Evolutionary conservation across 2,888 invertebrate genomes (phyloP).

Genomic region (Papilio demoleus): DNA sequence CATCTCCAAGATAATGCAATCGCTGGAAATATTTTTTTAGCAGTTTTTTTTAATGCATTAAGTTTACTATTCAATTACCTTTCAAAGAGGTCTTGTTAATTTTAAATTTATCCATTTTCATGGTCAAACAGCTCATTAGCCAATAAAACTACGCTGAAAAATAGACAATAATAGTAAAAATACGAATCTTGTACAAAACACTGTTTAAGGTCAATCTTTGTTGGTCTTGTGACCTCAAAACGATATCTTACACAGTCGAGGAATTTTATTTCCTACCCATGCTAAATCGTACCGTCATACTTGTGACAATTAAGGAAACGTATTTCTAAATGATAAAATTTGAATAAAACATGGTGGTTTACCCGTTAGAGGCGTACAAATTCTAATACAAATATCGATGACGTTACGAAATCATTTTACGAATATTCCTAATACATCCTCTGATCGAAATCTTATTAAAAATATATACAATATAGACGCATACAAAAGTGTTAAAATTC

Average conservation of each 20-base stretch:
- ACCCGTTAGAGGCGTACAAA: too few relatives aligned
- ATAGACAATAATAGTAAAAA: constrained; percentile 14
- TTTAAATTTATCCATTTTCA: not conserved
- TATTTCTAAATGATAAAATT: not conserved
- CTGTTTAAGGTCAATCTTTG: constrained; percentile 18
- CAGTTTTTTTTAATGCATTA: not conserved
- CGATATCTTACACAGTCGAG: not conserved
- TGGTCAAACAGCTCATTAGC: not conserved
- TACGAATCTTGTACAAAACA: constrained; percentile 11
- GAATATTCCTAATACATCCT: too few relatives aligned
- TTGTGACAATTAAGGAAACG: not conserved
- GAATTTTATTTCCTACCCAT: not conserved
- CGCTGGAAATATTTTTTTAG: not conserved
- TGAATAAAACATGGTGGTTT: too few relatives aligned
- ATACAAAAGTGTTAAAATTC: too few relatives aligned
- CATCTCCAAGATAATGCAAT: too few relatives aligned
- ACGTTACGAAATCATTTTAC: too few relatives aligned
- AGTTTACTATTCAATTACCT: not conserved
- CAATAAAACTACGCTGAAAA: not conserved
- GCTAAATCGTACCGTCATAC: not conserved
- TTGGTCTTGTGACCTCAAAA: constrained; percentile 21
- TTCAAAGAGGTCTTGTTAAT: not conserved
- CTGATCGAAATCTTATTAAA: too few relatives aligned
- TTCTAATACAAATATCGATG: too few relatives aligned
- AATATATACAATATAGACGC: too few relatives aligned